Evolutionary conservation across 1,140 invertebrate species (phyloP), one percentile per base, ranked within the genome.

Genomic region (Bombus confusus): DNA sequence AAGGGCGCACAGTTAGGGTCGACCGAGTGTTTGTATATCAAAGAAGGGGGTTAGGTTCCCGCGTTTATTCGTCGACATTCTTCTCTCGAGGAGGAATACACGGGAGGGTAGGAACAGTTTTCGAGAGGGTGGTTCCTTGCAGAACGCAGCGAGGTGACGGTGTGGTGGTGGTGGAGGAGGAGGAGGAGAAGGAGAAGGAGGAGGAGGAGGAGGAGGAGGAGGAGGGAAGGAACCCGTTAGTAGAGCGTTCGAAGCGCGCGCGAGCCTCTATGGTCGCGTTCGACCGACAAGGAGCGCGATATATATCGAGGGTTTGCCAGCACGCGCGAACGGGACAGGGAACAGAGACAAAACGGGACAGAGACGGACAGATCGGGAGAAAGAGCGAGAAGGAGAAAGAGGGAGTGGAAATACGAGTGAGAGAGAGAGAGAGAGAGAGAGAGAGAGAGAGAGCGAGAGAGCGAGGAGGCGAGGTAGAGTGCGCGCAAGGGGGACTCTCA

Each of bases 401-500:
- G 52, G 18, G 81, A 79, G 66, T 34, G 86, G 68, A 31, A 31
- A 31, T 15, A 52, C 39, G 47, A 34, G 52, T 37, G 79, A 76
- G 84, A 37, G 80, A 39, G 80, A 80, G 83, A 82, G 83, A 78
- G 86, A 79, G 74, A 80, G 90, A 85, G 64, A 78, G 86, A 79
- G 74, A n/a, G 47, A 34, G 52, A 31, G 79, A 76, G 84, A 37
- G 80, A 39, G 80, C 76, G 83, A 82, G 83, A 78, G 86, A 79
- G 74, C 83, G 90, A 85, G 64, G 91, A 83, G 80, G 71, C 79
- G 77, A 83, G 87, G 79, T 85, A 92, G 52, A 37, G 91, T 87
- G 91, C 89, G 90, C 92, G 88, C 90, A 89, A 94, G 93, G 91
- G 90, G 92, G 93, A 95, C 95, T 95, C 95, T 95, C 94, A 95